Base-by-base conservation (phyloP, 1,140 invertebrate genomes). In the Pseudomyrmex pallidus region DNA sequence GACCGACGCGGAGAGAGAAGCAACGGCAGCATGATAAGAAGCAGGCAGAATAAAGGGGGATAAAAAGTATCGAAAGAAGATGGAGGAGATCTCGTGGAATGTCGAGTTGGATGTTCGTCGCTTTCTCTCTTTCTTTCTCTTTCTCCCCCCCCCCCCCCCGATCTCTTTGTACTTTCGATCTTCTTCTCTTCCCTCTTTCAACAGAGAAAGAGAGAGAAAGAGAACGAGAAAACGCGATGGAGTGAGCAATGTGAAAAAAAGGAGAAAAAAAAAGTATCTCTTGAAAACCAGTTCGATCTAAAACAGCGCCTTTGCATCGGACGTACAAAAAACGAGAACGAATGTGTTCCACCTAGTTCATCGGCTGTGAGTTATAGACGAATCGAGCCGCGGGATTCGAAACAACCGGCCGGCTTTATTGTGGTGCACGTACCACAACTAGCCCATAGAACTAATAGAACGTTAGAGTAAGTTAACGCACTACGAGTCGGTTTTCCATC, bases 271-370 rank as follows among this genome's bases (percentile, higher is more conserved):
- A 74, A 61, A 66, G 61, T 74, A 74, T 85, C 74, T 78, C 56
- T 85, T 48, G 52, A 62, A 35, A 88, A 87, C 83, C 87, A 85
- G 87, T 85, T 85, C 83, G 72, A 87, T 78, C 61, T 85, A 82
- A 67, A 88, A 82, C 64, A 87, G 74, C 76, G 61, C 63, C 74
- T 88, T 87, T 88, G 82, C 85, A 84, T 85, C 64, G 68, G n/a
- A 70, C 44, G 50, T 66, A 56, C 63, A 68, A 63, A 73, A 80
- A 87, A 87, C 78, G 82, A 80, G 62, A 87, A 61, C 74, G 52
- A 70, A 78, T 57, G 35, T 56, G 44, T 56, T 20, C 57, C 61
- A 46, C 52, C 66, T 46, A 66, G 76, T 82, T 35, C n/a, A 63
- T 76, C 57, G 73, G 52, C 50, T 20, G 44, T 72, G 57, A 72